These are phyloP conservation scores for Zaprionus inermis DNA, from an alignment of 1,140 invertebrate genomes.

Conservation along the genomic window DNA sequence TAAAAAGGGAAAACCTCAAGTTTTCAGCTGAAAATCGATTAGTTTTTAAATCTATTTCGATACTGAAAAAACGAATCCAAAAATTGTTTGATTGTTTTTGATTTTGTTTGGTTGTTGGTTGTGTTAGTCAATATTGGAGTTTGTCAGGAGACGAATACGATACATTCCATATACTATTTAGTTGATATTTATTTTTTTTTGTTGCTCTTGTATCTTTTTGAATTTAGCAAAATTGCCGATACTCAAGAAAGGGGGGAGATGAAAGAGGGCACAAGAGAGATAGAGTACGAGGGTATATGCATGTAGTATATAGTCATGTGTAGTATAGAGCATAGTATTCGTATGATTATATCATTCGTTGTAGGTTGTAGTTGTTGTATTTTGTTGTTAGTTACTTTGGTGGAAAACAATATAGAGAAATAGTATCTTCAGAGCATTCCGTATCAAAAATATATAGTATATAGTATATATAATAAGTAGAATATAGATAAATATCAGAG, in stretches of 20 bases:
- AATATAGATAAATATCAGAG: conserved; percentile 29
- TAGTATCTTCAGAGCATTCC: conserved; percentile 64
- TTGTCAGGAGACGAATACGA: conserved; percentile 44
- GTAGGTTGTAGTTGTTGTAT: conserved; percentile 16
- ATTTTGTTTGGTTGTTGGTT: conserved; percentile 15
- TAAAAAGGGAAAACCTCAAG: conserved; percentile 46
- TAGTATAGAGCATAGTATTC: not conserved
- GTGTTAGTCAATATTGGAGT: conserved; percentile 57
- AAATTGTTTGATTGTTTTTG: conserved; percentile 24
- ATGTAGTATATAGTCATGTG: conserved; percentile 9
- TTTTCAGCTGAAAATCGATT: conserved; percentile 83
- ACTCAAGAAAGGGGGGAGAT: conserved; percentile 2
- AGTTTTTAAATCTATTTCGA: conserved; percentile 83
- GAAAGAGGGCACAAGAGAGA: not conserved
- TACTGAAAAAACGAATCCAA: conserved; percentile 40
- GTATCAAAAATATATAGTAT: conserved; percentile 38
- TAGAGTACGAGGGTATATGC: conserved; percentile 41
- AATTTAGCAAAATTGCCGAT: conserved; percentile 25
- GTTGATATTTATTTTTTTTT: conserved; percentile 7
- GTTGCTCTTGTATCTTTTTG: conserved; percentile 28
- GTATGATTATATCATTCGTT: conserved; percentile 14
- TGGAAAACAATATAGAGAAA: conserved; percentile 33
- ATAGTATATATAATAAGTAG: conserved; percentile 13
- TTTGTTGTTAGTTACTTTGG: conserved; percentile 22
- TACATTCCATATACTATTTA: conserved; percentile 52